Evolutionary conservation across 2,888 invertebrate genomes (phyloP).

Genomic region (Stratiomys singularior): DNA sequence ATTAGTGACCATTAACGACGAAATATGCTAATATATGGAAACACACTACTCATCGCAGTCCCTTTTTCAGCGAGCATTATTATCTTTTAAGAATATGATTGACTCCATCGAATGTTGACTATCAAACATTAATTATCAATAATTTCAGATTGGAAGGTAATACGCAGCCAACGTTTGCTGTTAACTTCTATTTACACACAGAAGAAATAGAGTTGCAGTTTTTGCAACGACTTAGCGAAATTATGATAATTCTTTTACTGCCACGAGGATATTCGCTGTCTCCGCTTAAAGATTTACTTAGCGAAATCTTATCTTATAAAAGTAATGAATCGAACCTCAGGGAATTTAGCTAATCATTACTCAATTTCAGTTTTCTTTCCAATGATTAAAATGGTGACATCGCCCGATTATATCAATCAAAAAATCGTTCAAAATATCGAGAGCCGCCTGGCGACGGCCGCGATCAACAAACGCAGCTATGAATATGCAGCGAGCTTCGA

Average conservation of each 20-base stretch:
- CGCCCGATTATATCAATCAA: slow-evolving; percentile 92
- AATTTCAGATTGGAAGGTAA: slow-evolving; percentile 70
- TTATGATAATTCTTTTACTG: slow-evolving; percentile 82
- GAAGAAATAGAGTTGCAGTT: slow-evolving; percentile 82
- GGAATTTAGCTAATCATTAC: neutral
- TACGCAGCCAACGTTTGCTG: slow-evolving; percentile 75
- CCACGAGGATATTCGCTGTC: slow-evolving; percentile 83
- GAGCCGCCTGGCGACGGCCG: slow-evolving; percentile 80
- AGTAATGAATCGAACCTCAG: slow-evolving; percentile 67
- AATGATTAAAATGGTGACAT: slow-evolving; percentile 83
- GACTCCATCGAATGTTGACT: neutral
- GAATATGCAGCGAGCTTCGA: slow-evolving; percentile 91
- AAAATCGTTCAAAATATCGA: slow-evolving; percentile 86
- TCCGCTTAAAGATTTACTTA: slow-evolving; percentile 80
- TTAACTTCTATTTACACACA: slow-evolving; percentile 79
- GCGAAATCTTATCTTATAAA: slow-evolving; percentile 86
- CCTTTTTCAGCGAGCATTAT: too few species aligned
- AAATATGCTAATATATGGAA: too few species aligned
- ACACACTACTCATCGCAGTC: too few species aligned
- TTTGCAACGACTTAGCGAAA: slow-evolving; percentile 82
- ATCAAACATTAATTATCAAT: too few species aligned
- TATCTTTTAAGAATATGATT: neutral
- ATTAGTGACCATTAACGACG: too few species aligned
- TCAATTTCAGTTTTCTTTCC: slow-evolving; percentile 72
- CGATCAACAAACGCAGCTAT: slow-evolving; percentile 83